Evolutionary conservation across 1,140 invertebrate genomes (phyloP).

Genomic region (Manduca sexta): DNA sequence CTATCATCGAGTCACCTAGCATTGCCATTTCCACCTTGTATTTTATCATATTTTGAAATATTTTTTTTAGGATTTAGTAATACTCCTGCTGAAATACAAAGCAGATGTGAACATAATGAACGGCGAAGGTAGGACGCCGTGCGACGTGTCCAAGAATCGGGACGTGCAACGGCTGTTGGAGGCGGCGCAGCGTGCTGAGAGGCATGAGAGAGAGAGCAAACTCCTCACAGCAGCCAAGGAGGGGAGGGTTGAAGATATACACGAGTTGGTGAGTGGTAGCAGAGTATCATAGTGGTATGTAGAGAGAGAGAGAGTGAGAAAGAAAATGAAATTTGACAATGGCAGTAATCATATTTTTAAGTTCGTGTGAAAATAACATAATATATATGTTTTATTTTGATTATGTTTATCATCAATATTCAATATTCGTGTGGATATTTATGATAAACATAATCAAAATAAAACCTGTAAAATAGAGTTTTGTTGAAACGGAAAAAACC

Average conservation of each 20-base stretch:
- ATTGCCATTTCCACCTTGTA: no score
- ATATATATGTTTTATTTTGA: no score
- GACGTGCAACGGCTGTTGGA: slow-evolving; percentile 75
- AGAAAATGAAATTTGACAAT: no score
- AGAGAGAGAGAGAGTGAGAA: not conserved
- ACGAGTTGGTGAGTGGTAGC: slow-evolving; percentile 69
- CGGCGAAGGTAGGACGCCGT: slow-evolving; percentile 75
- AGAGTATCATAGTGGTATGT: not conserved
- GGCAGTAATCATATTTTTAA: no score
- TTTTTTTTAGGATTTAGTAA: slow-evolving; percentile 79
- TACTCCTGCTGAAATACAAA: slow-evolving; percentile 78
- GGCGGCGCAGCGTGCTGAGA: slow-evolving; percentile 76
- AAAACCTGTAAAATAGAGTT: no score
- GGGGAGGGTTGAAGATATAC: slow-evolving; percentile 74
- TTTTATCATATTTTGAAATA: no score
- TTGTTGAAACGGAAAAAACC: no score
- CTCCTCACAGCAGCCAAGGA: slow-evolving; percentile 77
- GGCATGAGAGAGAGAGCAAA: slow-evolving; percentile 66
- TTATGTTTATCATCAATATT: no score
- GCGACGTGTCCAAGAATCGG: slow-evolving; percentile 72
- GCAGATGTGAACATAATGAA: slow-evolving; percentile 85
- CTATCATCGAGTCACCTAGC: no score
- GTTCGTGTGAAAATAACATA: no score
- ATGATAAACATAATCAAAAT: no score
- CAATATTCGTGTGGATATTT: no score